Evolutionary conservation across 1,140 invertebrate species (phyloP).

Genomic region (Drosophila repleta): DNA sequence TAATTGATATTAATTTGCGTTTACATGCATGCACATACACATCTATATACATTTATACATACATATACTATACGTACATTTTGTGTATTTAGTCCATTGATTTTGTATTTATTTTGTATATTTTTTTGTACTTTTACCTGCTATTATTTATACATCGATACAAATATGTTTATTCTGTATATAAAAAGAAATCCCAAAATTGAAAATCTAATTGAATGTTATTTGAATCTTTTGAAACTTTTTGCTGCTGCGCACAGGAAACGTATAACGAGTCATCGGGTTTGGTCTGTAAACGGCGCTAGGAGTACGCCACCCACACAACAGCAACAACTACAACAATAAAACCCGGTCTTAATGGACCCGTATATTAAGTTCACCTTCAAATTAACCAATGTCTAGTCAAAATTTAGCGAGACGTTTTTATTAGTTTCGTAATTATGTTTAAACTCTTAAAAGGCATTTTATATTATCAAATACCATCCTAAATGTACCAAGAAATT

Average conservation of each 20-base stretch:
- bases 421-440: background rate
- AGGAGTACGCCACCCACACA: conserved; percentile 37
- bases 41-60: background rate
- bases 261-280: conserved; percentile 81
- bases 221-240: conserved; percentile 28
- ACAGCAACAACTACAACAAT: conserved; percentile 28
- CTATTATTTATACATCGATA: conserved; percentile 44
- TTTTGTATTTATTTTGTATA: conserved; percentile 20
- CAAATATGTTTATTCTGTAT: conserved; percentile 37
- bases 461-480: background rate
- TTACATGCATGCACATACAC: conserved; percentile 15
- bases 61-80: conserved; percentile 42
- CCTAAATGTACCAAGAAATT: background rate
- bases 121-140: conserved; percentile 16
- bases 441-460: background rate
- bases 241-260: conserved; percentile 62
- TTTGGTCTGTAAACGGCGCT: conserved; percentile 64
- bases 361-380: conserved; percentile 21
- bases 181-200: conserved; percentile 42
- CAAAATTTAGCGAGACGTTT: conserved; percentile 11
- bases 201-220: conserved; percentile 38
- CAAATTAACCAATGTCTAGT: conserved; percentile 20
- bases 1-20: conserved; percentile 42
- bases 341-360: conserved; percentile 9
- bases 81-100: conserved; percentile 34